phyloP scores from a whole-genome alignment of 2,888 invertebrate species.

The Criorhina ranunculi region DNA sequence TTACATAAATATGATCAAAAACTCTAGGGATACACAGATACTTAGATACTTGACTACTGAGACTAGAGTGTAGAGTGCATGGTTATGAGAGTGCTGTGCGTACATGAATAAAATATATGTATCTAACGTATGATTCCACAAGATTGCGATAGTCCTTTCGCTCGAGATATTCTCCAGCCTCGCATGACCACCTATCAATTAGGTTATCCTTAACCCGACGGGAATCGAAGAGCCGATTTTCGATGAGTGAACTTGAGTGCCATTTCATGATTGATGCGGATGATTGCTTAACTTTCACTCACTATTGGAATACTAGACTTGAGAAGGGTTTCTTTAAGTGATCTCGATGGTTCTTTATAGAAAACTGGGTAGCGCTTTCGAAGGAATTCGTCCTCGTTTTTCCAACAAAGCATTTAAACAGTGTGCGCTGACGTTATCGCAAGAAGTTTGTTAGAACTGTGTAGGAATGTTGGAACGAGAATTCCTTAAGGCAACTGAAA shows the following conservation, averaged over 20 bases:
- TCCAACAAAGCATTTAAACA: conserved; percentile 82
- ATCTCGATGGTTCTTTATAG: conserved; percentile 79
- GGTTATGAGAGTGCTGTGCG: conserved; percentile 29
- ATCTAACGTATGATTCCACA: conserved; percentile 83
- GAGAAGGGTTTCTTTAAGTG: conserved; percentile 81
- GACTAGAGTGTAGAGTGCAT: not conserved
- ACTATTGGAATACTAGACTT: conserved; percentile 84
- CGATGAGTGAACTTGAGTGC: conserved; percentile 82
- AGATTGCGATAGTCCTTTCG: conserved; percentile 84
- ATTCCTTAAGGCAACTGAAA: conserved; percentile 34
- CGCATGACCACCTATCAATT: conserved; percentile 82
- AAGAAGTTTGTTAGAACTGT: conserved; percentile 23
- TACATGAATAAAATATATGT: conserved; percentile 69
- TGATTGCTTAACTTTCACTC: conserved; percentile 79
- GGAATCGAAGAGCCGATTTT: conserved; percentile 83
- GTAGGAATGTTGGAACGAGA: conserved; percentile 31
- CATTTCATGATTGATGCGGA: conserved; percentile 79
- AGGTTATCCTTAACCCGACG: conserved; percentile 83
- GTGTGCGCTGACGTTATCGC: conserved; percentile 11
- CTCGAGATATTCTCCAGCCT: conserved; percentile 81
- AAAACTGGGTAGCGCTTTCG: conserved; percentile 81
- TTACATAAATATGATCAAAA: conserved; percentile 26
- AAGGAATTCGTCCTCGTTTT: conserved; percentile 81
- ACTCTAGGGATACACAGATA: not conserved
- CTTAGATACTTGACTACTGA: too few species aligned